Conservation (phyloP, 2,797 vertebrate species). For the Chaenodraco wilsoni region DNA sequence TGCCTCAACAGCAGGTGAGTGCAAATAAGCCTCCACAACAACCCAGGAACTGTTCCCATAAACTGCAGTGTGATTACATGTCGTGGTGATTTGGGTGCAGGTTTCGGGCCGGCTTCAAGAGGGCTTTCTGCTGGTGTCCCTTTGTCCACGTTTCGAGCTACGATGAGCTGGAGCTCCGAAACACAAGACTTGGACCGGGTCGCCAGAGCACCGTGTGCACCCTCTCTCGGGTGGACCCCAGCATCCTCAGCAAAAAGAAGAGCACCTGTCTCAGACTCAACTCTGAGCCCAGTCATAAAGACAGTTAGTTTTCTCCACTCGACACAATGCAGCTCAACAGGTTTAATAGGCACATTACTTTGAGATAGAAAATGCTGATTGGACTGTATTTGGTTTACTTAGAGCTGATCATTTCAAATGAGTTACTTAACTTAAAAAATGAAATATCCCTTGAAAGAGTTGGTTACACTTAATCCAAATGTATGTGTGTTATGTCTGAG, state of each 20-base stretch:
- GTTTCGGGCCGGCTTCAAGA: slow-evolving; percentile 94
- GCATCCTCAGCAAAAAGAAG: slow-evolving; percentile 84
- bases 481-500: background rate
- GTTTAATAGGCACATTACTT: background rate
- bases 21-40: background rate
- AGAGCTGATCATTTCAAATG: background rate
- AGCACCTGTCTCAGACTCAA: slow-evolving; percentile 64
- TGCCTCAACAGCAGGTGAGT: slow-evolving; percentile 95
- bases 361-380: background rate
- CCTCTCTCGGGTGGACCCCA: slow-evolving; percentile 89
- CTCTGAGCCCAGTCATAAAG: slow-evolving; percentile 39
- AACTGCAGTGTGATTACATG: background rate
- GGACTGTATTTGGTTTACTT: background rate
- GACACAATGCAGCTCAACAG: background rate
- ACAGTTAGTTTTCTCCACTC: slow-evolving; percentile 19
- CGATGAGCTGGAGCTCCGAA: slow-evolving; percentile 90
- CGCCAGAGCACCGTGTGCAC: slow-evolving; percentile 92
- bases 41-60: too few relatives aligned
- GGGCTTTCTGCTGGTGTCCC: slow-evolving; percentile 93
- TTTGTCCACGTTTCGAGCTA: slow-evolving; percentile 89
- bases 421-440: background rate
- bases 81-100: slow-evolving; percentile 63
- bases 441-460: background rate
- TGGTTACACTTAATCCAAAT: background rate
- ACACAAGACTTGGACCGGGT: slow-evolving; percentile 85